These are phyloP conservation scores for Gonioctena quinquepunctata DNA, from an alignment of 1,140 invertebrate genomes.

Conservation along the genomic window DNA sequence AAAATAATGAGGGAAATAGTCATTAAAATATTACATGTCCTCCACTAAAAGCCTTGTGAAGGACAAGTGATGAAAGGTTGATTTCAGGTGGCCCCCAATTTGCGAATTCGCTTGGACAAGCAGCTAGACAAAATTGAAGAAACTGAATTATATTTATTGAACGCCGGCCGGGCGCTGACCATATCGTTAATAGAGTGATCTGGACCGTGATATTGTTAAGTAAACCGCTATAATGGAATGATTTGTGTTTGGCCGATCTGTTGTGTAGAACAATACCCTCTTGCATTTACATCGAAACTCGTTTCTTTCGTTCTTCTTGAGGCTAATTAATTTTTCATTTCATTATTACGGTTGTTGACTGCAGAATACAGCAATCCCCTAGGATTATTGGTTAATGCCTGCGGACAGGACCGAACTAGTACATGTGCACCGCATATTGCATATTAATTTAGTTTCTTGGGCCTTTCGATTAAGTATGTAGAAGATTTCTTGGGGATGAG, in stretches of 20 bases:
- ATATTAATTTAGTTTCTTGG: too few species aligned
- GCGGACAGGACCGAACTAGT: too few species aligned
- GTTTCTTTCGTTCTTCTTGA: background rate
- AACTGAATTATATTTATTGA: background rate
- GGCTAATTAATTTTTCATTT: constrained; percentile 21
- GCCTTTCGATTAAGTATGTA: too few species aligned
- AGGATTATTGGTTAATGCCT: background rate
- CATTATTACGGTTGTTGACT: constrained; percentile 19
- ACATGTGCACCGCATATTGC: too few species aligned
- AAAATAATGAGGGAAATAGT: too few species aligned
- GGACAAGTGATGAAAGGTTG: too few species aligned
- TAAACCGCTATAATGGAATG: constrained; percentile 19
- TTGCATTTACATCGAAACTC: constrained; percentile 10
- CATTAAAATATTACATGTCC: too few species aligned
- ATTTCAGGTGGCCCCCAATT: too few species aligned
- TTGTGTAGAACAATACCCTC: constrained; percentile 12
- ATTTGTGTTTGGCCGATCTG: constrained; percentile 15
- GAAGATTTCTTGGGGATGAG: too few species aligned
- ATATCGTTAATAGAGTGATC: constrained; percentile 16
- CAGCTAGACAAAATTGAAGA: background rate
- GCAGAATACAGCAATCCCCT: background rate
- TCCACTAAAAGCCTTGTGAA: too few species aligned
- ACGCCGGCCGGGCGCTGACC: background rate
- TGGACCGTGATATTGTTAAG: constrained; percentile 22
- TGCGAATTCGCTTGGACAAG: too few species aligned